Evolutionary conservation across 1,140 invertebrate species (phyloP).

Genomic region (Ladona fulva): DNA sequence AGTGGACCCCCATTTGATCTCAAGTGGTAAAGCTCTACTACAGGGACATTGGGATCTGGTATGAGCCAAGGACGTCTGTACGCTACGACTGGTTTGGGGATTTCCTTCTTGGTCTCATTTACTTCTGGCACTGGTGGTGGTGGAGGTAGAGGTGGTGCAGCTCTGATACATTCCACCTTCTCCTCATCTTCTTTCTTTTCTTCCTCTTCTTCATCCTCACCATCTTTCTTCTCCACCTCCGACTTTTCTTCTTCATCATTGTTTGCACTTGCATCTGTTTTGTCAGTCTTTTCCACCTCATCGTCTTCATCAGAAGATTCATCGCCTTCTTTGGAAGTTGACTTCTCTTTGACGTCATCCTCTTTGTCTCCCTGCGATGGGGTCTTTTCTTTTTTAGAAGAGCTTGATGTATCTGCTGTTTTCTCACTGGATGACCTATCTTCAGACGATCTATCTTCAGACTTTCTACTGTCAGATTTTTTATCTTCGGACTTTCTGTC

Average conservation of each 20-base stretch:
- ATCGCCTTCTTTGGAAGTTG: background rate
- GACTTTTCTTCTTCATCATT: background rate
- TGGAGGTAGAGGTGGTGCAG: background rate
- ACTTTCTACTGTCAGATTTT: too few relatives aligned
- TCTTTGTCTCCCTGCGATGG: background rate
- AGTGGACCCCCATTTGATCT: conserved; percentile 91
- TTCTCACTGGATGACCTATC: too few relatives aligned
- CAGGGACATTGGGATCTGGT: conserved; percentile 38
- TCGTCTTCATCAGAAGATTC: background rate
- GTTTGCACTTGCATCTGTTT: too few relatives aligned
- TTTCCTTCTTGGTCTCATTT: conserved; percentile 89
- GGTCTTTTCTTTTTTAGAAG: background rate
- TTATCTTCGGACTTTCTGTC: too few relatives aligned
- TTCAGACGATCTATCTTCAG: too few relatives aligned
- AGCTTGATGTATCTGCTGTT: too few relatives aligned
- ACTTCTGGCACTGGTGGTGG: conserved; percentile 57
- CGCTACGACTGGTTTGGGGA: conserved; percentile 36
- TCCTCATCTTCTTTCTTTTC: background rate
- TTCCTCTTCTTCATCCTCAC: background rate
- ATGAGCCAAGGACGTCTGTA: background rate
- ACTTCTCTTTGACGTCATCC: background rate
- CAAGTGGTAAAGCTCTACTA: conserved; percentile 89
- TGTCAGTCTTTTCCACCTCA: background rate
- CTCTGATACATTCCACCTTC: background rate
- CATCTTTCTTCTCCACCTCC: background rate